Evolutionary conservation across 2,797 vertebrate genomes (phyloP).

Genomic region (Morus bassanus): DNA sequence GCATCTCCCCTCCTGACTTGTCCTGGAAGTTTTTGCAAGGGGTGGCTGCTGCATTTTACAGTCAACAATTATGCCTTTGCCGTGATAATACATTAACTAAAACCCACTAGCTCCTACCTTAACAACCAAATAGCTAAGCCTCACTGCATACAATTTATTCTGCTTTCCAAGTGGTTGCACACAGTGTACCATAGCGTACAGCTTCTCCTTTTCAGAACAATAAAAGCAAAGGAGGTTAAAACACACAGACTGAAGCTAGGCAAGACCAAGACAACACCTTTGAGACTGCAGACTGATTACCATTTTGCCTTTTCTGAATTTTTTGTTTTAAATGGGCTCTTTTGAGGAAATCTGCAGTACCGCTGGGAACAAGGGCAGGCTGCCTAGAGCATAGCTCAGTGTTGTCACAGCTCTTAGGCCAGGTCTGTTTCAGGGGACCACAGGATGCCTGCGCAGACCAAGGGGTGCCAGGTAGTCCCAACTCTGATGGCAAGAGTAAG

Average conservation of each 20-base stretch:
- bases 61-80: background rate
- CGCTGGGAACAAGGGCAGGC: background rate
- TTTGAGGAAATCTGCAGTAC: background rate
- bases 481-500: background rate
- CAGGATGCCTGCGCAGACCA: background rate
- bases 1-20: background rate
- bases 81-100: background rate
- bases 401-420: background rate
- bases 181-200: background rate
- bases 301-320: background rate
- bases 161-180: background rate
- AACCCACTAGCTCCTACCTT: background rate
- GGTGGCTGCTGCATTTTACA: background rate
- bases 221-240: background rate
- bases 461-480: background rate
- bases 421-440: background rate
- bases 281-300: background rate
- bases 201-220: background rate
- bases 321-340: background rate
- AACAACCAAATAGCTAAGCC: background rate
- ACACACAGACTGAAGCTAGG: background rate
- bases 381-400: background rate
- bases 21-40: background rate
- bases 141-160: background rate
- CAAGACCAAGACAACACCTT: background rate